Evolutionary conservation across 2,888 invertebrate genomes (phyloP), one percentile per base, ranked within the genome.

Genomic region (Maniola hyperantus): DNA sequence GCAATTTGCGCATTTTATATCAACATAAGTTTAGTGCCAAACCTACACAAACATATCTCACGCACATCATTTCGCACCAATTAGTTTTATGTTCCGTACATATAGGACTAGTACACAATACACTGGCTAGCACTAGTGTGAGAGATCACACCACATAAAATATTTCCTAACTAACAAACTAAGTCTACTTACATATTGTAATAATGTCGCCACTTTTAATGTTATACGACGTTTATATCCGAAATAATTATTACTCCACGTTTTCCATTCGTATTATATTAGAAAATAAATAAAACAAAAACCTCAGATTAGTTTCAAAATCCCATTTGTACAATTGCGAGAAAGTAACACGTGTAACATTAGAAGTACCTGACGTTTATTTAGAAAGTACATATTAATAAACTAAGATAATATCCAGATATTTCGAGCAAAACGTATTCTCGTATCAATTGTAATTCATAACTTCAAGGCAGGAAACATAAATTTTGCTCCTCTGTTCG

Each of bases 41-140:
- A 48, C 48, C 8, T 48, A 48, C 48, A 18, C 48, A 15, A 46
- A 46, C 46, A 48, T 48, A 48, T 48, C 48, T 48, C 18, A 8
- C 48, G 15, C 48, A 48, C 48, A 48, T 48, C 48, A 48, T 48
- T 18, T 48, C 2, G 48, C 18, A 18, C 8, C 8, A 48, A 48
- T 0, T 44, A 44, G 0, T 5, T 44, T 0, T 8, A 36, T n/a
- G 11, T 13, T 13, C 13, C 42, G 46, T 46, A 46, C 8, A 15
- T 48, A 8, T 18, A 48, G 6, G 7, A 48, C 8, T 48, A 48
- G 15, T 1, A 39, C 10, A 11, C 10, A 7, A 36, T 6, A n/a
- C 15, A 4, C 4, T 26, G 26, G 15, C 46, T 15, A 15, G 46
- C 18, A 46, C 46, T 15, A 15, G 46, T 46, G 46, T 46, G 7